Conservation (phyloP, 2,113 vertebrate genomes). For the Sisor rabdophorus region DNA sequence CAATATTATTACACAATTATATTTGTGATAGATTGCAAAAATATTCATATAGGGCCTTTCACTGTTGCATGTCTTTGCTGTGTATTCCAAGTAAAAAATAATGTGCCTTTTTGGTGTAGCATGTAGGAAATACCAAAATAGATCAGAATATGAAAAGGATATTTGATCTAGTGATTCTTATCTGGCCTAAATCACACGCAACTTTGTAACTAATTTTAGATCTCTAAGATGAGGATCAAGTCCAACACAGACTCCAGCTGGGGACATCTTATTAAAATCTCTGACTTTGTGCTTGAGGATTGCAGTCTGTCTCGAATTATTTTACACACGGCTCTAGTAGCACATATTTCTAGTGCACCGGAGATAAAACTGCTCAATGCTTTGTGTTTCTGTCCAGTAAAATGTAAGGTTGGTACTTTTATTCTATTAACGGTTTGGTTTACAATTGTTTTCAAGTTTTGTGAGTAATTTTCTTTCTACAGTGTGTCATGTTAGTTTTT, state of each 20-base stretch:
- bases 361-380: slow-evolving; percentile 35
- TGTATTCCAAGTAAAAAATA: background rate
- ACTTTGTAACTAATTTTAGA: slow-evolving; percentile 17
- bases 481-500: background rate
- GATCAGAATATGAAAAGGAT: background rate
- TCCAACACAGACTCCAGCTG: slow-evolving; percentile 18
- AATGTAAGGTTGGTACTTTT: slow-evolving; percentile 17
- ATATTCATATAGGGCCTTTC: no score
- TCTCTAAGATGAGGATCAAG: slow-evolving; percentile 15
- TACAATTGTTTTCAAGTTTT: background rate
- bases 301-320: slow-evolving; percentile 28
- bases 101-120: background rate
- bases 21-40: no score
- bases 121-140: background rate
- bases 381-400: slow-evolving; percentile 46
- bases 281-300: slow-evolving; percentile 23
- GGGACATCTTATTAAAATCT: slow-evolving; percentile 22
- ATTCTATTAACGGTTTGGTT: no score
- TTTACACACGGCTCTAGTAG: slow-evolving; percentile 40
- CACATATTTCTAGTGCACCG: slow-evolving; percentile 26
- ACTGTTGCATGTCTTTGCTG: background rate
- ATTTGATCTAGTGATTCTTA: background rate
- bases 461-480: background rate
- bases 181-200: background rate
- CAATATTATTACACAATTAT: no score